These are phyloP conservation scores for Caenorhabditis angaria DNA, from an alignment of 2,888 invertebrate species.

Conservation along the genomic window DNA sequence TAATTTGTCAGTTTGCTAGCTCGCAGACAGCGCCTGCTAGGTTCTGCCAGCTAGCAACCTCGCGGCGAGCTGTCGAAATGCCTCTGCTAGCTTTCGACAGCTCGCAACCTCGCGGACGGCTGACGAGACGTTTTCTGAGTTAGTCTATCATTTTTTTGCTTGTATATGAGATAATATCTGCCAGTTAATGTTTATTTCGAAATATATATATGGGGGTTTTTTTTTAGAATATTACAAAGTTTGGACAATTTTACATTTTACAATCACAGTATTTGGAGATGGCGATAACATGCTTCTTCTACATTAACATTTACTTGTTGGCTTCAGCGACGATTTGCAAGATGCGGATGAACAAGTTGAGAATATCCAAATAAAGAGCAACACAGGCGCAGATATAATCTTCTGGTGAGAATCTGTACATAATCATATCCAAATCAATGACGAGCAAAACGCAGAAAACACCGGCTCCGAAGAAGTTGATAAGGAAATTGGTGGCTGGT, in stretches of 20 bases:
- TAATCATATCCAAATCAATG: conserved; percentile 82
- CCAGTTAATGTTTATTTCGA: conserved; percentile 2
- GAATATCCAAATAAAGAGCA: conserved; percentile 86
- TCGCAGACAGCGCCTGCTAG: too few relatives aligned
- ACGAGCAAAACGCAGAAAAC: conserved; percentile 85
- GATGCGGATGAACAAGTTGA: conserved; percentile 85
- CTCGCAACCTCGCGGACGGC: too few relatives aligned
- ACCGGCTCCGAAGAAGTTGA: conserved; percentile 80
- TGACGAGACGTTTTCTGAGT: too few relatives aligned
- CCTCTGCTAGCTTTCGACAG: too few relatives aligned
- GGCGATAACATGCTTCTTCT: not conserved
- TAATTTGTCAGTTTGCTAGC: too few relatives aligned
- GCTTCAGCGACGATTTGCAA: conserved; percentile 75
- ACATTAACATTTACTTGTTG: conserved; percentile 48
- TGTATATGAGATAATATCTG: too few relatives aligned
- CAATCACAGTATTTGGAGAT: not conserved
- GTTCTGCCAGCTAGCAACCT: too few relatives aligned
- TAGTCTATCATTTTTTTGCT: too few relatives aligned
- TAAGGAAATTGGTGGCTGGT: conserved; percentile 79
- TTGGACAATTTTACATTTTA: not conserved
- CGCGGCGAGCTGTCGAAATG: too few relatives aligned
- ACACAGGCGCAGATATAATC: conserved; percentile 88
- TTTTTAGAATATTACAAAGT: not conserved
- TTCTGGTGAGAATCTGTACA: conserved; percentile 77
- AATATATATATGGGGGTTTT: too few relatives aligned